Evolutionary conservation across 2,888 invertebrate species (phyloP).

Genomic region (Cheilosia vulpina): DNA sequence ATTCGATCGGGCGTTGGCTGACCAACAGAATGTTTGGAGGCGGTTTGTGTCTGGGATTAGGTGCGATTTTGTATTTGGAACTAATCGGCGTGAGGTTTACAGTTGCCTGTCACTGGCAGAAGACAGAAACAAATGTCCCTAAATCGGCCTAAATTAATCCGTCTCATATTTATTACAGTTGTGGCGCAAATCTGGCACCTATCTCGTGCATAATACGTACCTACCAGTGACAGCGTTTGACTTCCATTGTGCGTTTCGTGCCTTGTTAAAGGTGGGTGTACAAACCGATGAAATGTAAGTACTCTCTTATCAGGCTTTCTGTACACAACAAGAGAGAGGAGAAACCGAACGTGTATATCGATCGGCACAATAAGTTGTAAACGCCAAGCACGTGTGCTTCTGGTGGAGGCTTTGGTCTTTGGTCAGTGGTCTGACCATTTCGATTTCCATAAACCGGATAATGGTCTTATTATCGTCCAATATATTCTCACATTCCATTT

Average conservation of each 20-base stretch:
- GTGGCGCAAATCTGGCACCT: conserved; percentile 58
- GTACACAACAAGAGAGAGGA: too few relatives aligned
- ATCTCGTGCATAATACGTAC: conserved; percentile 32
- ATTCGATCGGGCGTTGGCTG: conserved; percentile 51
- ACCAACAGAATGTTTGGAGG: conserved; percentile 35
- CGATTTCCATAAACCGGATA: background rate
- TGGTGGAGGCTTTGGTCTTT: conserved; percentile 32
- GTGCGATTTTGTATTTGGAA: background rate
- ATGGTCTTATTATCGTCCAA: conserved; percentile 23
- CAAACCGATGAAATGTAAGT: too few relatives aligned
- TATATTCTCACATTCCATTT: conserved; percentile 50
- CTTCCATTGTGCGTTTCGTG: conserved; percentile 22
- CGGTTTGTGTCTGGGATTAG: conserved; percentile 65
- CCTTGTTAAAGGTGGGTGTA: conserved; percentile 14
- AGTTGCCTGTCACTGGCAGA: conserved; percentile 18
- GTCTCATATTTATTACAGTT: conserved; percentile 48
- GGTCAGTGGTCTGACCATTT: too few relatives aligned
- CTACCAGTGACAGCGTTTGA: conserved; percentile 11
- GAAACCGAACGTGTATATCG: too few relatives aligned
- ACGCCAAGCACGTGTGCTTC: conserved; percentile 51
- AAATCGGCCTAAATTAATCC: conserved; percentile 35
- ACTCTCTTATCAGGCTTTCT: too few relatives aligned
- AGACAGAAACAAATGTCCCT: conserved; percentile 2
- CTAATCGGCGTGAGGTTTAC: conserved; percentile 36
- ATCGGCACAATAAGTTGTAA: conserved; percentile 6